Percentiles rank a stretch among this genome's conserved stretches.
phyloP scores from a whole-genome alignment of 2,113 vertebrate genomes.

The Sceloporus tristichus region DNA sequence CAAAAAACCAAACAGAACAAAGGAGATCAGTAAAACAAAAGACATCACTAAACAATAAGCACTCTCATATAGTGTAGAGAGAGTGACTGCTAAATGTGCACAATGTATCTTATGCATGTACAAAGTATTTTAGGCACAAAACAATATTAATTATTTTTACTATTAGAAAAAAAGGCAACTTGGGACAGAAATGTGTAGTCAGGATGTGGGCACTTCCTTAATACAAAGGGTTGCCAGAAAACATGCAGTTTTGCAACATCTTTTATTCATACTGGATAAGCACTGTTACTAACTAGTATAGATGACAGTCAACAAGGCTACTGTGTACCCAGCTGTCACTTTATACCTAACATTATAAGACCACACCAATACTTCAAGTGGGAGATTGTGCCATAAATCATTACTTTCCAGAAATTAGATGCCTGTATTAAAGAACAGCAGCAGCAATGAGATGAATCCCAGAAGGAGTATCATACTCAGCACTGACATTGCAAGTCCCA shows the following conservation, averaged over 20 bases:
- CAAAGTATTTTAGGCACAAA: too few species aligned
- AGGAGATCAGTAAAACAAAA: too few species aligned
- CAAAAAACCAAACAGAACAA: too few species aligned
- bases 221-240: neutral
- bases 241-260: neutral
- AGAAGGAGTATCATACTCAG: constrained; percentile 32
- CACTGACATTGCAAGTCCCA: constrained; percentile 7
- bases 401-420: constrained; percentile 41
- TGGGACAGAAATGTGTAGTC: neutral
- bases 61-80: too few species aligned
- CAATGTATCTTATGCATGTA: too few species aligned
- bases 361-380: neutral
- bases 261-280: neutral
- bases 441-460: constrained; percentile 36
- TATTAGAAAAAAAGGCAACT: neutral
- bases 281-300: neutral
- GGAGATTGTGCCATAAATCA: constrained; percentile 22
- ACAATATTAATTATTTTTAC: neutral
- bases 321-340: constrained; percentile 1
- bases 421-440: neutral
- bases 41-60: too few species aligned
- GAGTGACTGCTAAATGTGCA: too few species aligned
- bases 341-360: neutral
- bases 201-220: neutral
- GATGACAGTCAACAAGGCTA: neutral